phyloP scores from a whole-genome alignment of 1,140 invertebrate genomes.

The Drosophila bocqueti region DNA sequence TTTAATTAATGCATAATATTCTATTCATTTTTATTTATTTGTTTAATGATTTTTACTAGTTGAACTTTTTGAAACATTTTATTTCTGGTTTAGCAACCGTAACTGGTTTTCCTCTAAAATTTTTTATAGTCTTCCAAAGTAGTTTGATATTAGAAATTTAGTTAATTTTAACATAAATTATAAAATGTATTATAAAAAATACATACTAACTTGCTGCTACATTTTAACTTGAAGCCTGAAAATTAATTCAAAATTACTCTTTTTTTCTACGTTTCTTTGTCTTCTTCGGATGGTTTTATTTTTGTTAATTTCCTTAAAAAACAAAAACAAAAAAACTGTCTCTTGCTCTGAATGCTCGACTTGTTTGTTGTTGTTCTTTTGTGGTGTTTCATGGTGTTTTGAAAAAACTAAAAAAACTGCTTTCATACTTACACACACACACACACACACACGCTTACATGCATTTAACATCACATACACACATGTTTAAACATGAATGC shows the following conservation, averaged over 20 bases:
- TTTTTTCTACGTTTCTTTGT: conserved; percentile 41
- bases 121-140: background rate
- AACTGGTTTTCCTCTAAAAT: background rate
- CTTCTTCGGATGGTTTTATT: conserved; percentile 45
- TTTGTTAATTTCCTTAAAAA: conserved; percentile 34
- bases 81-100: background rate
- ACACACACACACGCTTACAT: conserved; percentile 18
- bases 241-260: conserved; percentile 59
- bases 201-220: background rate
- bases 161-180: background rate
- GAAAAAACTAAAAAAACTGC: conserved; percentile 58
- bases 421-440: conserved; percentile 70
- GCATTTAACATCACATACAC: conserved; percentile 18
- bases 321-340: conserved; percentile 34
- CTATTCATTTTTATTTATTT: background rate
- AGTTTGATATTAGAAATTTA: background rate
- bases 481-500: conserved; percentile 57
- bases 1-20: background rate
- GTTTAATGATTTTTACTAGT: too few relatives aligned
- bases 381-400: conserved; percentile 79
- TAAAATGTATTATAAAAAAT: background rate
- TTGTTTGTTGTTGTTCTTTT: conserved; percentile 74
- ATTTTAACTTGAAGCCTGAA: conserved; percentile 32
- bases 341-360: conserved; percentile 78
- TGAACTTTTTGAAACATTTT: background rate